Percentiles rank a stretch among this genome's conserved stretches.
Conservation (phyloP, 2,888 invertebrate species). For the Abrostola tripartita region DNA sequence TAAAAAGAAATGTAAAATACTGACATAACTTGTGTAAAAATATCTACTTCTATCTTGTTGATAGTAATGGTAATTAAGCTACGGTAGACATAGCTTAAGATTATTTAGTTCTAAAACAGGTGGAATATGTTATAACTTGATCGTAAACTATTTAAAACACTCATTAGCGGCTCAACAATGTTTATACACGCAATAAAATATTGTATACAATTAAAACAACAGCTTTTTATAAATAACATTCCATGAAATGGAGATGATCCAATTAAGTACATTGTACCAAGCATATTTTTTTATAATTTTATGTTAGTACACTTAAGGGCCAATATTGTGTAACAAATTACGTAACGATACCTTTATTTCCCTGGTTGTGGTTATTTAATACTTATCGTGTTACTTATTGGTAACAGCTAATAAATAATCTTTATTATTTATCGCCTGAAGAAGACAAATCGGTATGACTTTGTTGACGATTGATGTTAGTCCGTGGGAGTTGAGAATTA, state of each 20-base stretch:
- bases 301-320: background rate
- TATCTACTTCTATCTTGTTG: background rate
- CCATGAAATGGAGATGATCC: background rate
- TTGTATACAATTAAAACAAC: background rate
- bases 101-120: background rate
- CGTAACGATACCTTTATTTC: background rate
- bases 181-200: background rate
- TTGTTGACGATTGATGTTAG: too few relatives aligned
- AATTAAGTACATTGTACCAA: background rate
- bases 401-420: too few relatives aligned
- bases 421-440: too few relatives aligned
- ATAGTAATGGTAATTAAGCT: background rate
- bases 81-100: background rate
- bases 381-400: too few relatives aligned
- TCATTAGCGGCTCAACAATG: background rate
- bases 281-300: background rate
- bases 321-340: slow-evolving; percentile 1
- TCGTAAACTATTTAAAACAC: background rate
- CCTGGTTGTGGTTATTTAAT: background rate
- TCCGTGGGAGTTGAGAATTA: too few relatives aligned
- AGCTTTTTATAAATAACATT: background rate
- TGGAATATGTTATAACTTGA: background rate
- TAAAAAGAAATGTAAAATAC: too few relatives aligned
- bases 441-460: too few relatives aligned
- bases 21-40: too few relatives aligned